phyloP scores from a whole-genome alignment of 2,888 invertebrate genomes.

The Hololepta plana region DNA sequence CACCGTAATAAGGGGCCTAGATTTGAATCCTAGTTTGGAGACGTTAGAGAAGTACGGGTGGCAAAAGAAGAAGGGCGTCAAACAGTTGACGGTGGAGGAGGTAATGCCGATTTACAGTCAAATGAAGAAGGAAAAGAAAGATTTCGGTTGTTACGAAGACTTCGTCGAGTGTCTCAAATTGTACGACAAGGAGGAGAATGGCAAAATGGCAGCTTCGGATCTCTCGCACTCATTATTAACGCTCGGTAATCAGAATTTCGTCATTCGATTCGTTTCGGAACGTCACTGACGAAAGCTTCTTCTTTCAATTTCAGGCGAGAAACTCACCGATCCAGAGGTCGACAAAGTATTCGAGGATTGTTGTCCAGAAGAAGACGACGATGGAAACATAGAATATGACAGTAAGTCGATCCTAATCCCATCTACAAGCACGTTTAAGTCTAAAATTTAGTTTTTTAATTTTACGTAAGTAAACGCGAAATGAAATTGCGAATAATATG shows the following conservation, averaged over 20 bases:
- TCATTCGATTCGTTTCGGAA: not conserved
- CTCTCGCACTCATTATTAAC: slow-evolving; percentile 84
- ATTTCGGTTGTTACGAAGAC: slow-evolving; percentile 95
- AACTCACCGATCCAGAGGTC: slow-evolving; percentile 58
- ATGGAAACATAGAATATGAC: slow-evolving; percentile 80
- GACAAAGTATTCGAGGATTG: slow-evolving; percentile 68
- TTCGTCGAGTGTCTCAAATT: slow-evolving; percentile 98
- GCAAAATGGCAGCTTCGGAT: slow-evolving; percentile 89
- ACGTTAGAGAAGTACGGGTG: slow-evolving; percentile 85
- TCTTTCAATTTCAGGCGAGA: slow-evolving; percentile 48
- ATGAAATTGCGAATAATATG: no score
- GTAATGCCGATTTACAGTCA: slow-evolving; percentile 91
- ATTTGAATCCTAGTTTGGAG: slow-evolving; percentile 85
- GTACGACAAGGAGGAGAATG: slow-evolving; percentile 96
- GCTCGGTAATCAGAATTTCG: slow-evolving; percentile 47
- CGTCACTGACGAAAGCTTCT: no score
- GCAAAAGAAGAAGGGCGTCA: slow-evolving; percentile 86
- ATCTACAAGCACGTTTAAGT: no score
- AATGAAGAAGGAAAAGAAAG: slow-evolving; percentile 71
- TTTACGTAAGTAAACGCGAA: no score
- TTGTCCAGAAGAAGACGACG: slow-evolving; percentile 82
- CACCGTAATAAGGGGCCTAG: slow-evolving; percentile 77
- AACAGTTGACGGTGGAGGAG: slow-evolving; percentile 82
- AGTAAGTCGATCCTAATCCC: no score
- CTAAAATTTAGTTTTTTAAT: no score